Evolutionary conservation across 2,888 invertebrate genomes (phyloP), one percentile per base, ranked within the genome.

Genomic region (Bursaphelenchus okinawaensis): DNA sequence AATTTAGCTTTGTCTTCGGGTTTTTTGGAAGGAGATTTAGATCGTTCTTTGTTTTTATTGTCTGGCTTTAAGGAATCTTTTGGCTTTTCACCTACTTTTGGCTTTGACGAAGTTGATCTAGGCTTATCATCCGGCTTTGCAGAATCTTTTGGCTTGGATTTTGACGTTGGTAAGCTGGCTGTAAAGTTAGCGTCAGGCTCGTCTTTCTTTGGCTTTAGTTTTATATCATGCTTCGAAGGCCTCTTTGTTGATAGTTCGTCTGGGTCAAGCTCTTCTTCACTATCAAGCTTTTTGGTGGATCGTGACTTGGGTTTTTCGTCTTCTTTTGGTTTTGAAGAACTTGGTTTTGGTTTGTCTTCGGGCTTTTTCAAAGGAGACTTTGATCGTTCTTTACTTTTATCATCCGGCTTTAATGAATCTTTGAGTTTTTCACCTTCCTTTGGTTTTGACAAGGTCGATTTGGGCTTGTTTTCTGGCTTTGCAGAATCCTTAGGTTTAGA

Each of bases 1-100:
- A 69, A 57, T 54, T 74, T 72, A 63, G 51, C 69, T 62, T 62
- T 70, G 6, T 72, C 72, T 16, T 60, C 67, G 40, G 52, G 66
- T 24, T n/a, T 52, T 40, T 57, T 60, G 19, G 66, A 40, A 12
- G 12, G 26, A 40, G 40, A 40, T 40, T 52, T n/a, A 20, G 55
- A 55, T 1, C 23, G 27, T 16, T 68, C 31, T 28, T 66, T 54
- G 19, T 27, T 19, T 28, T 68, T 63, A 26, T 54, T 59, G 16
- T 55, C 68, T 12, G 56, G 55, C 27, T 55, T 20, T 12, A 63
- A 19, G 24, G 55, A 29, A 23, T 19, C 24, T 16, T 60, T 31
- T 31, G 52, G 29, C 16, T 58, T 40, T 29, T 70, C 20, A 63
- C 52, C 7, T 29, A 29, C 23, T 20, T 7, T 40, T 50, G 40